Base-by-base conservation (phyloP, 2,113 vertebrate species). In the Neolamprologus tretocephalus region DNA sequence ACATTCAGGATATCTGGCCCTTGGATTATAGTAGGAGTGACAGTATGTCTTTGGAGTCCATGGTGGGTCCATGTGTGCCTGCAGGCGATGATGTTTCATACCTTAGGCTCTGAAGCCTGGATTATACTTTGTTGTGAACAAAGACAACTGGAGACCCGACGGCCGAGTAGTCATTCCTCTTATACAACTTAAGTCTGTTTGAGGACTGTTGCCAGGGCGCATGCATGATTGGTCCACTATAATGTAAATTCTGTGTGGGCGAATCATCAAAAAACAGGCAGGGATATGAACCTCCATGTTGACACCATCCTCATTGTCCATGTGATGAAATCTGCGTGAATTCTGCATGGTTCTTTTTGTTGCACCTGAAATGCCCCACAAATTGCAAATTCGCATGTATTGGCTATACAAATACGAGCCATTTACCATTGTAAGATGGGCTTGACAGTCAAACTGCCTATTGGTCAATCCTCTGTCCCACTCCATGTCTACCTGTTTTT, bases 331-430 rank as follows among this genome's bases (percentile, higher is more conserved):
- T 61, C 14, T 58, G 55, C 3, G 2, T 28, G 55, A 58, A 58
- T 23, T 21, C 66, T 71, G 35, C 35, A 9, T 1, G n/a, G 19
- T 2, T 13, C 35, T 26, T 71, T 63, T 73, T 2, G 13, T 73
- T 71, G 35, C 35, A 21, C 12, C 66, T 23, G 35, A 73, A 23
- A 73, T 1, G n/a, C 13, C 1, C 12, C 37, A 58, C 55, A 58
- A 31, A 58, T 58, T 6, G 26, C 13, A 58, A 31, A 58, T 58
- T 58, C 0, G 3, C 57, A 17, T 31, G 26, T 31, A 61, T 31
- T 61, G 26, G 8, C 57, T 6, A 31, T 31, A 17, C 57, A 17
- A 17, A 61, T 17, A 61, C 1, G 0, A 1, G 0, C 57, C 14
- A 10, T 31, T 61, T 61, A 61, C 57, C 1, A 33, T 33, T 28